Evolutionary conservation across 2,797 vertebrate species (phyloP).

Genomic region (Threskiornis aethiopicus): DNA sequence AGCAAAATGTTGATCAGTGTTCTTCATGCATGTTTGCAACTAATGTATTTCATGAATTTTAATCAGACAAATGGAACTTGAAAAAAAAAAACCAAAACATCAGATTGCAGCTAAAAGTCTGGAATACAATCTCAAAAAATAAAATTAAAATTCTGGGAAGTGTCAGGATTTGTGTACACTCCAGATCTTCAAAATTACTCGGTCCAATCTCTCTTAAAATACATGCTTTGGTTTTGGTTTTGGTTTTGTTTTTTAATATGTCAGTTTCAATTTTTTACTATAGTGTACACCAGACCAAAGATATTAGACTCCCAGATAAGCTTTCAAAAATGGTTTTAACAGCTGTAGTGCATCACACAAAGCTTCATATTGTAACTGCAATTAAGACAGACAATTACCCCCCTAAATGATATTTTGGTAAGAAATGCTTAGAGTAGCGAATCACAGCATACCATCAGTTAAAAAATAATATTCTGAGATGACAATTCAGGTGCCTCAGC

Average conservation of each 20-base stretch:
- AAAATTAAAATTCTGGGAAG: neutral
- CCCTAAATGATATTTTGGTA: neutral
- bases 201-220: neutral
- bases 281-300: neutral
- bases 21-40: neutral
- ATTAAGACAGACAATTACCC: neutral
- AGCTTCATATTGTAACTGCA: neutral
- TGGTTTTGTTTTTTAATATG: neutral
- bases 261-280: neutral
- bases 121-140: neutral
- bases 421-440: neutral
- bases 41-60: fast-evolving
- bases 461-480: neutral
- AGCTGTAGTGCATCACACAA: neutral
- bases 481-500: neutral
- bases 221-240: no score
- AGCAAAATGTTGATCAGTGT: neutral
- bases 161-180: neutral
- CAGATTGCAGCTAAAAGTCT: neutral
- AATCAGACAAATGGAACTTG: neutral
- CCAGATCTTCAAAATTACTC: neutral
- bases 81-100: neutral
- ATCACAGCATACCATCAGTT: neutral
- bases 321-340: neutral
- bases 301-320: neutral